A percentile compares a stretch with the other conserved stretches of the same genome.
Conservation (phyloP, 2,888 invertebrate genomes). For the Thumatha senex region DNA sequence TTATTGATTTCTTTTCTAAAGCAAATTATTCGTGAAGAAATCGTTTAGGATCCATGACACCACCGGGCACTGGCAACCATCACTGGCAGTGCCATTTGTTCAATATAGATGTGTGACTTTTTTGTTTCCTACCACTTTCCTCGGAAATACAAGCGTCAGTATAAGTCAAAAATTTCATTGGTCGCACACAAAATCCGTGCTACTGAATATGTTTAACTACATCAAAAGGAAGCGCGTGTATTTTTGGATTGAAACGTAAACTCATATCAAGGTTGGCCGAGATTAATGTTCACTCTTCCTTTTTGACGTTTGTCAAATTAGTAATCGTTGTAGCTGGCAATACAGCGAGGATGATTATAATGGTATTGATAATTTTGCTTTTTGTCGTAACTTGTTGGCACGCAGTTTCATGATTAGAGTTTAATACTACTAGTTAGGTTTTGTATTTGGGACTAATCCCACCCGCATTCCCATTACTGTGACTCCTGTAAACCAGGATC, state of each 20-base stretch:
- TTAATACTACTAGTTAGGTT: too few relatives aligned
- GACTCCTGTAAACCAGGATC: too few relatives aligned
- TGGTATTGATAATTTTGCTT: slow-evolving; percentile 5
- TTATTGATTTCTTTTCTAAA: too few relatives aligned
- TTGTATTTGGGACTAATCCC: too few relatives aligned
- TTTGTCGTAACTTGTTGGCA: background rate
- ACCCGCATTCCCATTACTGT: too few relatives aligned
- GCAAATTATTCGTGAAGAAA: too few relatives aligned
- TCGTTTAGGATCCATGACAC: too few relatives aligned
- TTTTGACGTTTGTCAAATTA: slow-evolving; percentile 14
- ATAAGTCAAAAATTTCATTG: background rate
- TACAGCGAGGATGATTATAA: slow-evolving; percentile 3
- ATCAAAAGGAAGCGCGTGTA: slow-evolving; percentile 29
- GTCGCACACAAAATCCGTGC: slow-evolving; percentile 1
- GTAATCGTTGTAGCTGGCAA: slow-evolving; percentile 6
- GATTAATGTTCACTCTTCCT: slow-evolving; percentile 4
- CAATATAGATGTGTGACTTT: too few relatives aligned
- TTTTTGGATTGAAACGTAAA: slow-evolving; percentile 54
- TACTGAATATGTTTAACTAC: slow-evolving; percentile 4
- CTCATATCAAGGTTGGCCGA: slow-evolving; percentile 12
- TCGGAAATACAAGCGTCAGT: background rate
- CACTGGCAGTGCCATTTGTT: too few relatives aligned
- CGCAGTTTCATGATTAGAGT: background rate
- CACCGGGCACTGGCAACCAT: too few relatives aligned
- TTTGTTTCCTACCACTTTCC: too few relatives aligned